Evolutionary conservation across 1,140 invertebrate genomes (phyloP), one percentile per base, ranked within the genome.

Genomic region (Danaus plexippus): DNA sequence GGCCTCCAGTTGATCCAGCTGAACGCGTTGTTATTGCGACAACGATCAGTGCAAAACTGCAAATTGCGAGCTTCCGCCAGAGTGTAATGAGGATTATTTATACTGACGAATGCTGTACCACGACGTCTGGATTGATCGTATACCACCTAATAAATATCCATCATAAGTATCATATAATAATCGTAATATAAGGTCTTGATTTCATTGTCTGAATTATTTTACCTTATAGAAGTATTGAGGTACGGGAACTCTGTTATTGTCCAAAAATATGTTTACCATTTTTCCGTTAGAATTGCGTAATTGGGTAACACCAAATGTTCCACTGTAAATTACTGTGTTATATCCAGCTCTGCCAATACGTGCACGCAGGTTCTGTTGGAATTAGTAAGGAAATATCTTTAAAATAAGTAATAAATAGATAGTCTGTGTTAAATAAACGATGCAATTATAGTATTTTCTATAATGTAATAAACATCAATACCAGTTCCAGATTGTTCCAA

Each of bases 71-170:
- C 79, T 47, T 85, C 69, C 0, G 77, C 68, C 9, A 74, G 42
- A 0, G 76, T 81, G 57, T 85, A 81, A 64, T 91, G 90, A 0
- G 91, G 91, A 75, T 93, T 92, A 71, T 93, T 93, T 11, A 92
- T 80, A 18, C 90, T 89, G 1, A 93, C 70, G 57, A 92, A 89
- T 3, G 89, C 91, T 1, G 89, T 88, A 1, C 89, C 91, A 2
- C 75, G 66, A 47, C 87, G 85, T 2, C 70, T 79, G 7, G 65
- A 54, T 9, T 85, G 78, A 60, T 92, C 87, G 61, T 92, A 89
- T 1, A 90, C 79, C 9, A 92, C 77, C 87, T 92, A 52, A 50
- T 32, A 32, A 32, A 32, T 32, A 6, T 32, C 4, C 22, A 32
- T 32, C 5, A 32, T 32, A 4, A 32, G 5, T 32, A 32, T 32